Evolutionary conservation across 2,888 invertebrate genomes (phyloP).

Genomic region (Perithous albicinctus): DNA sequence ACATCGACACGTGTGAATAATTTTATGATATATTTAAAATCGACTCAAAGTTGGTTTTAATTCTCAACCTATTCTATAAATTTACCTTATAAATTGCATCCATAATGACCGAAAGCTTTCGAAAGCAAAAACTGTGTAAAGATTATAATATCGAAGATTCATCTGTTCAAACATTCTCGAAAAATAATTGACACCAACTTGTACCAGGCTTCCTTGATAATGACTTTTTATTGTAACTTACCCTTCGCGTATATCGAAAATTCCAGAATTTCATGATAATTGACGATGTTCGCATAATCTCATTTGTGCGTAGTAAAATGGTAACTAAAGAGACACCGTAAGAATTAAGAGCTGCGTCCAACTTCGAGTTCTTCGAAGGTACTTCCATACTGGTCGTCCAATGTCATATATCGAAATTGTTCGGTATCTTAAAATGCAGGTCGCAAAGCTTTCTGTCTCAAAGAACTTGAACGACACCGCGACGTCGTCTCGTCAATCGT

Average conservation of each 20-base stretch:
- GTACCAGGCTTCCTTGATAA: not conserved
- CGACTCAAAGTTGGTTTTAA: too few species aligned
- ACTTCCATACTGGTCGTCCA: not conserved
- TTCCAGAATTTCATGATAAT: not conserved
- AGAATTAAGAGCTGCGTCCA: not conserved
- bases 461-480: not conserved
- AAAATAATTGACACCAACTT: too few species aligned
- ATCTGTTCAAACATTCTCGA: not conserved
- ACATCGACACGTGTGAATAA: not conserved
- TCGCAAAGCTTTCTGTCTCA: not conserved
- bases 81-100: too few species aligned
- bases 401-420: conserved; percentile 2
- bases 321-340: not conserved
- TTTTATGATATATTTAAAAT: not conserved
- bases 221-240: too few species aligned
- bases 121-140: not conserved
- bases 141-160: not conserved
- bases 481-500: not conserved
- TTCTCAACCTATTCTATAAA: too few species aligned
- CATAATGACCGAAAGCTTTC: too few species aligned
- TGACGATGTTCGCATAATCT: not conserved
- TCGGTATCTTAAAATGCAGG: not conserved
- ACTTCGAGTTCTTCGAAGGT: not conserved
- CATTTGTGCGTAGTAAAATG: not conserved
- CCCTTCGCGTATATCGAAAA: not conserved